These are phyloP conservation scores for Prunella strophiata DNA, from an alignment of 2,797 vertebrate species.

Conservation along the genomic window DNA sequence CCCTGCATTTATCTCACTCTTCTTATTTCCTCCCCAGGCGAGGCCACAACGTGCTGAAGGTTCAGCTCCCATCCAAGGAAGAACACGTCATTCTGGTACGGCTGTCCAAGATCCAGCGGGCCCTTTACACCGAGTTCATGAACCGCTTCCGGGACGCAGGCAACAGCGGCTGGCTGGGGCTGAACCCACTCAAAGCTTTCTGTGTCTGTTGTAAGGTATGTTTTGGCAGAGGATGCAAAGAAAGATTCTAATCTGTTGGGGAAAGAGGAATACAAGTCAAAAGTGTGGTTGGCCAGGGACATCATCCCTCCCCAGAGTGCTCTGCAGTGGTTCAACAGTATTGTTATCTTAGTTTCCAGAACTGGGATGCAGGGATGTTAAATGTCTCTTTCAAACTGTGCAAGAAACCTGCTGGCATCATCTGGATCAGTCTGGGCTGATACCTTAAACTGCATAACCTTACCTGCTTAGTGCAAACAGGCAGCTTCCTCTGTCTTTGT, in stretches of 20 bases:
- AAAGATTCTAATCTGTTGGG: neutral
- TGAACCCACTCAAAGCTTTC: conserved; percentile 98
- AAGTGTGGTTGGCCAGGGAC: neutral
- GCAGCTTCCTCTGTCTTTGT: neutral
- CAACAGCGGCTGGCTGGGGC: conserved; percentile 95
- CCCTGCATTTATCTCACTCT: neutral
- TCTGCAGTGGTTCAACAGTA: neutral
- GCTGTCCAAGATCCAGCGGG: conserved; percentile 92
- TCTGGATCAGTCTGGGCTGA: neutral
- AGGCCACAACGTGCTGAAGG: conserved; percentile 92
- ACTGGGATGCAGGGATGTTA: neutral
- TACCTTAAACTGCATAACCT: neutral
- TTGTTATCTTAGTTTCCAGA: neutral
- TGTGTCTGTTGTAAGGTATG: conserved; percentile 98
- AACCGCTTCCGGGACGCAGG: conserved; percentile 95
- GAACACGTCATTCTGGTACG: conserved; percentile 96
- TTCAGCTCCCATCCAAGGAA: conserved; percentile 92
- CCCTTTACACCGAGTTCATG: conserved; percentile 98
- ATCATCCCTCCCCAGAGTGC: neutral
- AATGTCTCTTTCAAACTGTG: neutral
- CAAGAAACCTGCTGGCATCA: neutral
- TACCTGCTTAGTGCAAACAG: neutral
- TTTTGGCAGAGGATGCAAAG: neutral
- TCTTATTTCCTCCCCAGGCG: conserved; percentile 77
- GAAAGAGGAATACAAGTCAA: neutral